Evolutionary conservation across 2,113 vertebrate genomes (phyloP).

Genomic region (Thinocorus orbignyianus): DNA sequence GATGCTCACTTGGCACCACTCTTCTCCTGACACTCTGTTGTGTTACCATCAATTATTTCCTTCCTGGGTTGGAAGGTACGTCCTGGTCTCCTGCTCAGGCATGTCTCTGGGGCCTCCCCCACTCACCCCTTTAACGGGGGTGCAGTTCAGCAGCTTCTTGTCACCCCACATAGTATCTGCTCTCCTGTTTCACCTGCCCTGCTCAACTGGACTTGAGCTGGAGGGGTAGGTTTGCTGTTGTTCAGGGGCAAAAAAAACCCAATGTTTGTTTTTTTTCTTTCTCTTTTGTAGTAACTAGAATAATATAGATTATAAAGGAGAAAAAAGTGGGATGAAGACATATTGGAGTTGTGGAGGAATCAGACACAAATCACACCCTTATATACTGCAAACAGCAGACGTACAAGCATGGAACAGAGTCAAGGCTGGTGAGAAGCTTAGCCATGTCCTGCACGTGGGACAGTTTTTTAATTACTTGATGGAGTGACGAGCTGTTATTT

Average conservation of each 20-base stretch:
- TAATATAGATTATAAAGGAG: neutral
- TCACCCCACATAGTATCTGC: neutral
- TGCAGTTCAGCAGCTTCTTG: neutral
- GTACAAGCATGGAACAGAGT: accelerated
- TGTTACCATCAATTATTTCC: neutral
- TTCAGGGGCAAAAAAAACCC: accelerated
- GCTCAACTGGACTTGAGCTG: neutral
- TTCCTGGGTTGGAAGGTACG: accelerated
- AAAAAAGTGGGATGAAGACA: neutral
- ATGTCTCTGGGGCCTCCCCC: neutral
- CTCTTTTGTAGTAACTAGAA: neutral
- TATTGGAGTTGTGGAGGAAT: neutral
- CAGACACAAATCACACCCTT: neutral
- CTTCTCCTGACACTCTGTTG: neutral
- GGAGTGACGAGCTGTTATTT: constrained; percentile 14
- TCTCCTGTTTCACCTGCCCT: neutral
- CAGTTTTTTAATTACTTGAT: constrained; percentile 38
- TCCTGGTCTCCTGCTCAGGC: neutral
- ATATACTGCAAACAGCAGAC: neutral
- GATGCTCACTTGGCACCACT: neutral
- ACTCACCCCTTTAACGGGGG: neutral
- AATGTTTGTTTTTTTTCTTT: neutral
- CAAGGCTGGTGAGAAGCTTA: neutral
- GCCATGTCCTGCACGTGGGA: neutral
- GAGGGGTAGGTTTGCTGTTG: neutral